A percentile compares a stretch with the other conserved stretches of the same genome.
These are phyloP conservation scores for Linurgus olivaceus DNA, from an alignment of 2,797 vertebrate genomes.

Conservation along the genomic window DNA sequence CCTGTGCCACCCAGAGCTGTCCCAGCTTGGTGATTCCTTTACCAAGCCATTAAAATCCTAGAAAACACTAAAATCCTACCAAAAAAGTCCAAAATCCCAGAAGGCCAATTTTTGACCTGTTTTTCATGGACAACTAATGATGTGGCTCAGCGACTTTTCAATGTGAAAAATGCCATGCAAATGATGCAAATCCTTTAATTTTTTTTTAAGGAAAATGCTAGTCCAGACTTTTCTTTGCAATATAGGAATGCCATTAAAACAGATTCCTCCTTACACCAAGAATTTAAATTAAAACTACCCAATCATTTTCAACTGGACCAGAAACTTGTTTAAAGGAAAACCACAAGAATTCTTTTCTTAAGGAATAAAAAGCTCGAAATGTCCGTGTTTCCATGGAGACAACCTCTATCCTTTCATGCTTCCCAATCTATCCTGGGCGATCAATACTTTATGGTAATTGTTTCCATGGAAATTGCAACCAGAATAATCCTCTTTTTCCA, in stretches of 20 bases:
- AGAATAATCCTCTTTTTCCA: conserved; percentile 44
- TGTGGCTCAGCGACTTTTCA: background rate
- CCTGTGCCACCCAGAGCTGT: rapidly evolving
- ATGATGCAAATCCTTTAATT: background rate
- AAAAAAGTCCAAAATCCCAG: rapidly evolving
- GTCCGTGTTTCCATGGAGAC: conserved; percentile 73
- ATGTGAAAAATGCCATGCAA: background rate
- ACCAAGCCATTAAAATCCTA: background rate
- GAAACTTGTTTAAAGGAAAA: conserved; percentile 1
- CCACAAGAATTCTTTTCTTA: conserved; percentile 30
- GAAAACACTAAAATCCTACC: background rate
- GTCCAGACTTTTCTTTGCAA: background rate
- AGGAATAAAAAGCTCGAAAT: background rate
- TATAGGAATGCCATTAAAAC: background rate
- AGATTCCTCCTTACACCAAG: background rate
- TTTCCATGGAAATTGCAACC: conserved; percentile 73
- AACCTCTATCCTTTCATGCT: conserved; percentile 60
- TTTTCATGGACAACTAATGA: background rate
- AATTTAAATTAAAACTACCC: background rate
- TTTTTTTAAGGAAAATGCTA: background rate
- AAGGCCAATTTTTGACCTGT: background rate
- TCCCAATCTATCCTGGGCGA: conserved; percentile 68
- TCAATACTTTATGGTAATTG: conserved; percentile 77
- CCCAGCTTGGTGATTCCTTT: background rate
- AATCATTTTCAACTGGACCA: conserved; percentile 1